phyloP scores from a whole-genome alignment of 2,888 invertebrate species.

The Microchrysa polita region DNA sequence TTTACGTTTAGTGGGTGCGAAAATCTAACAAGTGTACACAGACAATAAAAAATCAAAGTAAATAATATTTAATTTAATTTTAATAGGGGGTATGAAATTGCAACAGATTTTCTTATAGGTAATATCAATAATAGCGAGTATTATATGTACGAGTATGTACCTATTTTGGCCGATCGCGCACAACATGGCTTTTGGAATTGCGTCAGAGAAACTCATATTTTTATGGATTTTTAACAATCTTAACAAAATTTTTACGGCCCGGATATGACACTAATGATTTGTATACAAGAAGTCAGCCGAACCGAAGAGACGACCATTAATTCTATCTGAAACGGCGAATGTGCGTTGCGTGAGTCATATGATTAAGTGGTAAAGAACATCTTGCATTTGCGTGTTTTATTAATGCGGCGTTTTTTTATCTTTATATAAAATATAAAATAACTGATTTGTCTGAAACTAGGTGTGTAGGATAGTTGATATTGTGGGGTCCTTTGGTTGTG shows the following conservation, averaged over 20 bases:
- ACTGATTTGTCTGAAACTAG: no score
- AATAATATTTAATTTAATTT: no score
- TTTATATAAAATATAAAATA: no score
- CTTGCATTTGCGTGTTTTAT: no score
- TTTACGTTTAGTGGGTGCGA: slow-evolving; percentile 15
- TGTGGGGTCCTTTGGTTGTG: no score
- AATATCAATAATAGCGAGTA: not conserved
- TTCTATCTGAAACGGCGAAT: no score
- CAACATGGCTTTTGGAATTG: not conserved
- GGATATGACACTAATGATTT: slow-evolving; percentile 26
- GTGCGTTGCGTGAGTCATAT: no score
- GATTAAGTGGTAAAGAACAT: no score
- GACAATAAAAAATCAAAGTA: not conserved
- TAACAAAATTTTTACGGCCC: slow-evolving; percentile 5
- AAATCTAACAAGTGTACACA: not conserved
- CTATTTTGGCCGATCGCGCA: not conserved
- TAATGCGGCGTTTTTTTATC: no score
- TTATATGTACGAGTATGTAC: not conserved
- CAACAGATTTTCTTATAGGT: not conserved
- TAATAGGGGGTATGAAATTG: not conserved
- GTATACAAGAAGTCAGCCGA: not conserved
- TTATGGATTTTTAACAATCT: not conserved
- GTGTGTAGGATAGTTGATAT: no score
- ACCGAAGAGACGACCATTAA: no score
- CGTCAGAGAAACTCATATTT: slow-evolving; percentile 11